Conservation (phyloP, 2,888 invertebrate genomes). For the Tridacna crocea region DNA sequence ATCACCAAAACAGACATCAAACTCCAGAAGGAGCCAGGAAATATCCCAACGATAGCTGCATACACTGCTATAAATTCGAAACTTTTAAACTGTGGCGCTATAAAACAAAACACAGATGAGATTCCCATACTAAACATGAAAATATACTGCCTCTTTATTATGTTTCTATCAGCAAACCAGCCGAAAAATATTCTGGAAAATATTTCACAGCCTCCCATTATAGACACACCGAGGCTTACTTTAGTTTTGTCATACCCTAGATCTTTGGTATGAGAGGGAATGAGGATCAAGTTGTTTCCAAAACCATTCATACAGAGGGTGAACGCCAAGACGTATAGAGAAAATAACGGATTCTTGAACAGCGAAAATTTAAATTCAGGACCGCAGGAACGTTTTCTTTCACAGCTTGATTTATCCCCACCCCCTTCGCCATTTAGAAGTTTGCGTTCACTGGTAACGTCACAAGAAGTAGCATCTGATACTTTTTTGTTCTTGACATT, state of each 20-base stretch:
- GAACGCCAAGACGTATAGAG: constrained; percentile 90
- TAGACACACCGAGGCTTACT: constrained; percentile 85
- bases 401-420: background rate
- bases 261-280: constrained; percentile 89
- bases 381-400: constrained; percentile 12
- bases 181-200: constrained; percentile 90
- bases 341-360: constrained; percentile 84
- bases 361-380: constrained; percentile 45
- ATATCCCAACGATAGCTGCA: constrained; percentile 62
- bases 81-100: constrained; percentile 55
- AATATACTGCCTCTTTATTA: constrained; percentile 86
- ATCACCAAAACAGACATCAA: constrained; percentile 61
- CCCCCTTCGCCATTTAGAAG: constrained; percentile 32
- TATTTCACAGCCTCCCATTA: constrained; percentile 90
- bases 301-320: constrained; percentile 91
- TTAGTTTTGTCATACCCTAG: constrained; percentile 87
- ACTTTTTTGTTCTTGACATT: constrained; percentile 14
- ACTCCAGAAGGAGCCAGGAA: constrained; percentile 65
- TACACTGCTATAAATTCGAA: constrained; percentile 56
- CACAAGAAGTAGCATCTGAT: constrained; percentile 6
- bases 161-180: constrained; percentile 88
- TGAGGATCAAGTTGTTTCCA: constrained; percentile 90
- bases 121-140: constrained; percentile 50
- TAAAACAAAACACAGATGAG: constrained; percentile 45
- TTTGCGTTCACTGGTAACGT: background rate